phyloP scores from a whole-genome alignment of 2,797 vertebrate species.

The Aplochiton taeniatus region DNA sequence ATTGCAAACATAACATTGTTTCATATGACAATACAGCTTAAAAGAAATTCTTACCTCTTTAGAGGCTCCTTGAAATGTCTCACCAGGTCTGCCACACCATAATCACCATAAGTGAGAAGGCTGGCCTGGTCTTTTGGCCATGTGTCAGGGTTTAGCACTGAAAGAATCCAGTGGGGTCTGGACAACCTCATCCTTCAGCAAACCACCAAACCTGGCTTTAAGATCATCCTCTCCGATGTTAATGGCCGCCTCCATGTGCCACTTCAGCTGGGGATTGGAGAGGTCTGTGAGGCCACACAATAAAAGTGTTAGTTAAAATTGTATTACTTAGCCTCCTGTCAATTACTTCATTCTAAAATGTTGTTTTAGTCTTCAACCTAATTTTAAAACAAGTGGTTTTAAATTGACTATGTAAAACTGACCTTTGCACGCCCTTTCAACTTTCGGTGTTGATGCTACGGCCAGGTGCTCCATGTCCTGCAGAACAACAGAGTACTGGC shows the following conservation, averaged over 20 bases:
- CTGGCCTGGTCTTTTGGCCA: constrained; percentile 17
- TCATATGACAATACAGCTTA: constrained; percentile 10
- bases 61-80: constrained; percentile 22
- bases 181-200: constrained; percentile 24
- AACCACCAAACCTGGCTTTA: constrained; percentile 26
- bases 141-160: constrained; percentile 16
- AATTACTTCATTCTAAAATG: constrained; percentile 20
- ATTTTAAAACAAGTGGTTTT: constrained; percentile 3
- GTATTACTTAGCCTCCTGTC: constrained; percentile 4
- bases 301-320: constrained; percentile 9
- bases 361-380: neutral
- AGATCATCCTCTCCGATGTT: constrained; percentile 15
- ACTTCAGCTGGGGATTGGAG: constrained; percentile 23
- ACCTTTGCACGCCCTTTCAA: constrained; percentile 27
- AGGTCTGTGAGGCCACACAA: constrained; percentile 19
- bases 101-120: constrained; percentile 22
- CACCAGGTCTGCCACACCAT: constrained; percentile 25
- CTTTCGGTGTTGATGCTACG: constrained; percentile 14
- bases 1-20: constrained; percentile 18
- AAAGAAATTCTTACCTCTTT: constrained; percentile 18
- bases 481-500: constrained; percentile 12
- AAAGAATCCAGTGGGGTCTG: constrained; percentile 24
- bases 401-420: constrained; percentile 12
- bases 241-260: constrained; percentile 20
- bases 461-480: constrained; percentile 30